Conservation (phyloP, 92 coral and sea anemone genomes). For the Anthopleura xanthogrammica region DNA sequence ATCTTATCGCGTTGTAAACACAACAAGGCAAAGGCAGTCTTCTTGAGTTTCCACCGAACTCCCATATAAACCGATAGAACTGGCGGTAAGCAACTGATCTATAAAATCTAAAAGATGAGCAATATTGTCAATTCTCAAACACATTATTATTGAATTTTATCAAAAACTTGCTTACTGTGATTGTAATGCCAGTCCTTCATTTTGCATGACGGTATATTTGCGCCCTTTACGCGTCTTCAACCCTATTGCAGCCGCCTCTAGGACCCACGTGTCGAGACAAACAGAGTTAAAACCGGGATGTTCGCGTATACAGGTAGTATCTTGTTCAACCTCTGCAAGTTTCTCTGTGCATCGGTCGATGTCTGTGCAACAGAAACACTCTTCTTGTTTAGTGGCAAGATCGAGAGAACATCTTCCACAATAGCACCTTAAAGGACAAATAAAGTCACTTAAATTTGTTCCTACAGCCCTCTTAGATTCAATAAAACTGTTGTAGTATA, state of each 20-base stretch:
- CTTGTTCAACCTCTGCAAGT: slow-evolving; percentile 26
- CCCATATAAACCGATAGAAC: slow-evolving; percentile 58
- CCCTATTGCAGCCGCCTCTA: slow-evolving; percentile 43
- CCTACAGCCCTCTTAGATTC: neutral
- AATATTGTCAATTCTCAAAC: neutral
- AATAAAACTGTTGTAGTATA: neutral
- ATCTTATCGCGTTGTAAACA: slow-evolving; percentile 43
- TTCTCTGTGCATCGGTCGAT: slow-evolving; percentile 37
- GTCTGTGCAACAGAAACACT: slow-evolving; percentile 43
- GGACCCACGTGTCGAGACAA: slow-evolving; percentile 52
- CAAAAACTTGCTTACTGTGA: slow-evolving; percentile 31
- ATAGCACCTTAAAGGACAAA: slow-evolving; percentile 21
- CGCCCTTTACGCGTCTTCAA: slow-evolving; percentile 36
- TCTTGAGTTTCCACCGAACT: slow-evolving; percentile 32
- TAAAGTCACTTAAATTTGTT: neutral
- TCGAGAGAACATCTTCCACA: slow-evolving; percentile 20
- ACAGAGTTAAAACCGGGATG: slow-evolving; percentile 51
- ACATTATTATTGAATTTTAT: too few species aligned
- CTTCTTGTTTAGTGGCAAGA: slow-evolving; percentile 8
- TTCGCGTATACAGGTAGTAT: slow-evolving; percentile 22
- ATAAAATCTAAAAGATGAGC: slow-evolving; percentile 33
- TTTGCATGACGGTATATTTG: slow-evolving; percentile 30
- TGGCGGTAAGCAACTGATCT: slow-evolving; percentile 67
- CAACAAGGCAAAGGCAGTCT: slow-evolving; percentile 57
- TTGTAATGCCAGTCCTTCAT: slow-evolving; percentile 15